Conservation (phyloP, 2,888 invertebrate genomes). For the Agonopterix alstromeriana region DNA sequence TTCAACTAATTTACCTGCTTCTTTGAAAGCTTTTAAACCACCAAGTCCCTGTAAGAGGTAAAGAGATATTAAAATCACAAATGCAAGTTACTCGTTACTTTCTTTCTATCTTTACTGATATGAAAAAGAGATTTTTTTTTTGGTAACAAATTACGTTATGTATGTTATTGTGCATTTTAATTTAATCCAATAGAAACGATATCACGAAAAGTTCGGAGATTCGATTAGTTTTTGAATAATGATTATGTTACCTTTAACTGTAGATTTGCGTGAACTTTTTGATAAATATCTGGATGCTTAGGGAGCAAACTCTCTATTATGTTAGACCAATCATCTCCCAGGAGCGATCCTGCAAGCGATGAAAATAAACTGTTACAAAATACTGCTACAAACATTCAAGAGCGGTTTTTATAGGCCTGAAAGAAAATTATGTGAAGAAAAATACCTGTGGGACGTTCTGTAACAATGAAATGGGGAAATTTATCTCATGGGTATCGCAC, state of each 20-base stretch:
- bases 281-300: constrained; percentile 67
- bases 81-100: too few species aligned
- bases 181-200: too few species aligned
- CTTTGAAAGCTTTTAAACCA: constrained; percentile 60
- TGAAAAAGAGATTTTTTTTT: too few species aligned
- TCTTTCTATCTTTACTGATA: too few species aligned
- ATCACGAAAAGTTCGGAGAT: too few species aligned
- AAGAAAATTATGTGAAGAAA: constrained; percentile 11
- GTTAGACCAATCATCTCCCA: constrained; percentile 78
- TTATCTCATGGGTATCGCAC: constrained; percentile 12
- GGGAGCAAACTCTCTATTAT: constrained; percentile 73
- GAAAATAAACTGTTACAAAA: neutral
- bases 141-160: too few species aligned
- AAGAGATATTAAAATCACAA: too few species aligned
- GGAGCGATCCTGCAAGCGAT: constrained; percentile 63
- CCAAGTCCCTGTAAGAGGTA: constrained; percentile 59
- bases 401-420: neutral
- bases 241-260: constrained; percentile 48
- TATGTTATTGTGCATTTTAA: too few species aligned
- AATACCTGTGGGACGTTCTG: constrained; percentile 10
- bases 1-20: constrained; percentile 60
- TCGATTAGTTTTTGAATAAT: neutral
- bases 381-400: neutral
- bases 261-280: constrained; percentile 63
- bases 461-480: constrained; percentile 13